phyloP scores from a whole-genome alignment of 2,888 invertebrate genomes.

The Agonopterix arenella region DNA sequence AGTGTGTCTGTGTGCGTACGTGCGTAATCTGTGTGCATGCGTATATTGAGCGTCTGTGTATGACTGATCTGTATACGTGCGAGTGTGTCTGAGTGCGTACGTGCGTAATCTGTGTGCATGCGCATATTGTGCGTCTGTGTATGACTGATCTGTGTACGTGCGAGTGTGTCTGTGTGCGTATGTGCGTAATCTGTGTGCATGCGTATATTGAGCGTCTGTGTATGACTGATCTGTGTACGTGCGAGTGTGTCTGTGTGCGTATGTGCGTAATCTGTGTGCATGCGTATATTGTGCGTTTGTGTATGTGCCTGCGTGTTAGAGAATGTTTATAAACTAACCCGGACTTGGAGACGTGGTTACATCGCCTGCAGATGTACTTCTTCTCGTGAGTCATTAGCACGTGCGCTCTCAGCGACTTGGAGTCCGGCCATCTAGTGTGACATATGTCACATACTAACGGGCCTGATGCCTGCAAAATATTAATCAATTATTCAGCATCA shows the following conservation, averaged over 20 bases:
- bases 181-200: neutral
- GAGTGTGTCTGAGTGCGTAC: neutral
- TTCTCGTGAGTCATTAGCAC: constrained; percentile 33
- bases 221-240: too few species aligned
- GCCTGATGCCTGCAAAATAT: constrained; percentile 31
- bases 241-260: neutral
- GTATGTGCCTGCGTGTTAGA: neutral
- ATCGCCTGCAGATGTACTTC: constrained; percentile 42
- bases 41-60: neutral
- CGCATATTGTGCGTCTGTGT: neutral
- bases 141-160: neutral
- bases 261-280: neutral
- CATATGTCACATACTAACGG: constrained; percentile 38
- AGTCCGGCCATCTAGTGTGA: constrained; percentile 30
- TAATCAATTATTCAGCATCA: neutral
- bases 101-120: neutral
- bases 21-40: neutral
- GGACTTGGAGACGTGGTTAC: constrained; percentile 33
- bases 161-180: neutral
- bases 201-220: neutral
- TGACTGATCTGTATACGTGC: too few species aligned
- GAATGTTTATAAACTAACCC: constrained; percentile 18
- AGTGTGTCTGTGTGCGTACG: neutral
- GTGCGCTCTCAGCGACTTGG: constrained; percentile 33
- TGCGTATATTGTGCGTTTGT: too few species aligned